phyloP scores from a whole-genome alignment of 2,797 vertebrate genomes.

The Triplophysa bombifrons region DNA sequence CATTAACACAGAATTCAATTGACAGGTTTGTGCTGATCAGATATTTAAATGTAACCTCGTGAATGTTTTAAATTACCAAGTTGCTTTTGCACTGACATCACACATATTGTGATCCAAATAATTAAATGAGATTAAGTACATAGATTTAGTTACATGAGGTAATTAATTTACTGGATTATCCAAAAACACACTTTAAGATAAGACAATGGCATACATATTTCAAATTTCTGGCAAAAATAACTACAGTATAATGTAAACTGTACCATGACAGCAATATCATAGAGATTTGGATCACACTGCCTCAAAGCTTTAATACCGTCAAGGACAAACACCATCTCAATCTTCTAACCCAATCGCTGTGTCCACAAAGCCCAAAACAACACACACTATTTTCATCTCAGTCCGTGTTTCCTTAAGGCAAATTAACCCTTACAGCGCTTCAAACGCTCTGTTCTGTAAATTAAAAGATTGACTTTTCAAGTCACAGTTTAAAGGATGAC shows the following conservation, averaged over 20 bases:
- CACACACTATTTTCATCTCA: slow-evolving; percentile 29
- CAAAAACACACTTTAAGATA: not conserved
- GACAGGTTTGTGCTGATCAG: not conserved
- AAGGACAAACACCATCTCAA: slow-evolving; percentile 13
- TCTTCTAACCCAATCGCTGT: slow-evolving; percentile 17
- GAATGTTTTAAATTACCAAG: too few relatives aligned
- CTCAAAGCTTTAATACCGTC: not conserved
- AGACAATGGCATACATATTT: too few relatives aligned
- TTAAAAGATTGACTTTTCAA: slow-evolving; percentile 40
- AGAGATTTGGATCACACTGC: not conserved
- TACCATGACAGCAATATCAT: not conserved
- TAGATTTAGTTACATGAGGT: too few relatives aligned
- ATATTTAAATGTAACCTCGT: too few relatives aligned
- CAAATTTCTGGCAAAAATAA: not conserved
- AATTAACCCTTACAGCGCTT: slow-evolving; percentile 30
- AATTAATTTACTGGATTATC: not conserved
- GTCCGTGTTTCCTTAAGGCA: slow-evolving; percentile 18
- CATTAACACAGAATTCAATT: not conserved
- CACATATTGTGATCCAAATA: too few relatives aligned
- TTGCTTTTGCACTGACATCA: too few relatives aligned
- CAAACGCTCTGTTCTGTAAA: slow-evolving; percentile 36
- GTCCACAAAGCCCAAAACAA: slow-evolving; percentile 20
- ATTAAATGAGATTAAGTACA: not conserved
- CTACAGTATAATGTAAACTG: not conserved
- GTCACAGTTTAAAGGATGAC: slow-evolving; percentile 36